Percentiles rank a stretch among this genome's conserved stretches.
These are phyloP conservation scores for Anabacerthia variegaticeps DNA, from an alignment of 2,797 vertebrate genomes.

Conservation along the genomic window DNA sequence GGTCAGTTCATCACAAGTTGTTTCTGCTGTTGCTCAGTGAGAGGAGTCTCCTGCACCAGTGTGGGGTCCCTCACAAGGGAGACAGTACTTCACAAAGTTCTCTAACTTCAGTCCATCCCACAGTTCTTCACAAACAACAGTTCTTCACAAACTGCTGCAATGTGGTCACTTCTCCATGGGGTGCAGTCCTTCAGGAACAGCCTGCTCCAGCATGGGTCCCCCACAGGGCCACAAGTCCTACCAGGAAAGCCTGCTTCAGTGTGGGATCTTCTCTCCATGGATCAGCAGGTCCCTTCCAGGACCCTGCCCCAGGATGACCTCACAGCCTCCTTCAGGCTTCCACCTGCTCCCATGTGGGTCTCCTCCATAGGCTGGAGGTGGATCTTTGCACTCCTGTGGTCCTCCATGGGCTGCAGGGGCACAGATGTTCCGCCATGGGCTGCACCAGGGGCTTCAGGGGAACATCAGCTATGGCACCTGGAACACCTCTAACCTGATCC, in stretches of 20 bases:
- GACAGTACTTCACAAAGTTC: too few species aligned
- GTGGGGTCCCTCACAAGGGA: too few species aligned
- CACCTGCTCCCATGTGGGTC: background rate
- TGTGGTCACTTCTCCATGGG: too few species aligned
- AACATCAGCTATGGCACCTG: background rate
- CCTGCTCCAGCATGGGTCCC: background rate
- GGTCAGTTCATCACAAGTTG: background rate
- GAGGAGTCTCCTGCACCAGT: too few species aligned
- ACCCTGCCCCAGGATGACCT: background rate
- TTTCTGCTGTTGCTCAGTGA: background rate
- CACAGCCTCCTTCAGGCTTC: background rate
- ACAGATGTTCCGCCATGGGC: background rate
- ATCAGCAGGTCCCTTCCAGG: background rate
- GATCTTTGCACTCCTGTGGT: background rate
- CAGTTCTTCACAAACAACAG: too few species aligned
- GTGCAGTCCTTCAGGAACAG: too few species aligned
- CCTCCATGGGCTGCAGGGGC: background rate
- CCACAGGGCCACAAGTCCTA: background rate
- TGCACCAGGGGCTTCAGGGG: background rate
- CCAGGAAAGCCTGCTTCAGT: too few species aligned
- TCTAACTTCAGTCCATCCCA: too few species aligned
- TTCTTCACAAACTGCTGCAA: too few species aligned
- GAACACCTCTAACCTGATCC: background rate
- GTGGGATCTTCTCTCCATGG: background rate
- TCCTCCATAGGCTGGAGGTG: background rate